These are phyloP conservation scores for Paracentrotus lividus DNA, from an alignment of 53 echinoderm and acorn worm species.

Conservation along the genomic window DNA sequence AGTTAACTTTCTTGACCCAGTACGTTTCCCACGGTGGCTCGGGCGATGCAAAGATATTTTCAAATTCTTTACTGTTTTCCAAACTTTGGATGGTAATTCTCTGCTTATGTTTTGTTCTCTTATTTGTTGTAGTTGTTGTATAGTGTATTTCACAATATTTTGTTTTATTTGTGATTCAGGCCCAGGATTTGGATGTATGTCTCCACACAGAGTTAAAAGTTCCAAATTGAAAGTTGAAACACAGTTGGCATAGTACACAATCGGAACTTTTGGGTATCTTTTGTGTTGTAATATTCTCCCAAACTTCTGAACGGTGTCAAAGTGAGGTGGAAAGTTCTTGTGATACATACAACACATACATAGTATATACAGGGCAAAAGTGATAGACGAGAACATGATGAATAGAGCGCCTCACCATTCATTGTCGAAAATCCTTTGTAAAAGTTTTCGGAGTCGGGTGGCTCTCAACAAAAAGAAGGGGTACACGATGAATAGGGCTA, in stretches of 20 bases:
- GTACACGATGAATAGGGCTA: no score
- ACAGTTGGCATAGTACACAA: neutral
- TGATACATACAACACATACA: neutral
- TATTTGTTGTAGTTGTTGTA: neutral
- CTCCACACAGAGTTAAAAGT: neutral
- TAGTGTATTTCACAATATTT: neutral
- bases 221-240: neutral
- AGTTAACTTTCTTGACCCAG: neutral
- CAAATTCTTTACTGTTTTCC: neutral
- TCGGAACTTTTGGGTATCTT: neutral
- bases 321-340: neutral
- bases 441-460: no score
- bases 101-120: neutral
- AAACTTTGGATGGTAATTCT: no score
- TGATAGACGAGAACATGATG: no score
- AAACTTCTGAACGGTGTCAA: neutral
- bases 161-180: neutral
- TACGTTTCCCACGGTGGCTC: neutral
- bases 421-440: no score
- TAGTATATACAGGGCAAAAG: no score
- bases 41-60: neutral
- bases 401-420: no score
- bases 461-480: no score
- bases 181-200: neutral
- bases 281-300: neutral